A percentile compares a stretch with the other conserved stretches of the same genome.
Conservation (phyloP, 2,888 invertebrate genomes). For the Sarcophaga rosellei region DNA sequence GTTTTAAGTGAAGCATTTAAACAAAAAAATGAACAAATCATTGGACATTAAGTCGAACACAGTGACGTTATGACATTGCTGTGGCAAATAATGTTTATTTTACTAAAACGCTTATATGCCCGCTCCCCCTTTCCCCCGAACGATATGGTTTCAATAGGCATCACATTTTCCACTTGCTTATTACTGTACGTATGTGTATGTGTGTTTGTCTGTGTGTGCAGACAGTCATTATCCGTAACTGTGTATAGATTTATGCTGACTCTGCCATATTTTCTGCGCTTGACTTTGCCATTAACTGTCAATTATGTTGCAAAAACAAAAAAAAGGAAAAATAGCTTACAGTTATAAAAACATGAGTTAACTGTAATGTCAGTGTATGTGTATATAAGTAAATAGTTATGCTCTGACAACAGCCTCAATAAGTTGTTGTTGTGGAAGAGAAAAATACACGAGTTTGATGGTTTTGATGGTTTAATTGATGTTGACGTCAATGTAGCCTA, state of each 20-base stretch:
- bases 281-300: background rate
- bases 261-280: background rate
- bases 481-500: no score
- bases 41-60: background rate
- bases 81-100: no score
- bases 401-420: no score
- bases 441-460: no score
- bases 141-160: background rate
- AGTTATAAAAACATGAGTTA: background rate
- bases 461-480: no score
- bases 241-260: background rate
- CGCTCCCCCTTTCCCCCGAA: no score
- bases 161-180: background rate
- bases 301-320: background rate
- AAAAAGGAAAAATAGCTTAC: background rate
- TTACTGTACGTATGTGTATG: background rate
- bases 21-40: background rate
- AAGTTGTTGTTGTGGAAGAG: no score
- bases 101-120: no score
- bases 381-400: no score
- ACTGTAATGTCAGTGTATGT: background rate
- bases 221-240: background rate
- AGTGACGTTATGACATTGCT: background rate
- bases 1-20: background rate
- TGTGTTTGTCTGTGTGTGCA: background rate